Conservation (phyloP, 1,140 invertebrate species). For the Aphelenchoides besseyi region DNA sequence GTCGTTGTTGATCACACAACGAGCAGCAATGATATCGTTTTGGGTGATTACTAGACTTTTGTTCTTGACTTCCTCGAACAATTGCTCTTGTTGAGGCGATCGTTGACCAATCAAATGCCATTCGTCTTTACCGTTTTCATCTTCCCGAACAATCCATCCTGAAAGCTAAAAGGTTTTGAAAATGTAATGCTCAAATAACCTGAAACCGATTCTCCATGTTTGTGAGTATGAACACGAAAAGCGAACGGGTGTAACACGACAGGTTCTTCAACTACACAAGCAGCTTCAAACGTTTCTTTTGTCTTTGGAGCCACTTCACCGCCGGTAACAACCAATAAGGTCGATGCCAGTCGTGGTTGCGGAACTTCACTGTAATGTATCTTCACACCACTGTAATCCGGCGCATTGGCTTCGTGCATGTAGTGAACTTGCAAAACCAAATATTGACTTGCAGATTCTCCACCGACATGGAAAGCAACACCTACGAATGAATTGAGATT, state of each 20-base stretch:
- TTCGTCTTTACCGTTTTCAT: conserved; percentile 28
- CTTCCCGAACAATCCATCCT: conserved; percentile 62
- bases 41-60: conserved; percentile 65
- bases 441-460: conserved; percentile 65
- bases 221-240: conserved; percentile 88
- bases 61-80: conserved; percentile 85
- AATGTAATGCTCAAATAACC: conserved; percentile 31
- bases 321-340: conserved; percentile 56
- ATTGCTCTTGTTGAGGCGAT: conserved; percentile 81
- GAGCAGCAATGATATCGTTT: conserved; percentile 78
- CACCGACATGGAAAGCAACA: conserved; percentile 69
- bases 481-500: too few relatives aligned
- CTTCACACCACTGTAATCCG: conserved; percentile 51
- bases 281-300: conserved; percentile 79
- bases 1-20: conserved; percentile 83
- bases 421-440: conserved; percentile 88
- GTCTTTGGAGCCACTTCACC: conserved; percentile 40
- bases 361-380: conserved; percentile 54
- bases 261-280: conserved; percentile 76
- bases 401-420: conserved; percentile 65
- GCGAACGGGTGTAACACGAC: conserved; percentile 88
- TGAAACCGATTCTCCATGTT: conserved; percentile 54
- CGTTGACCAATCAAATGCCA: conserved; percentile 77
- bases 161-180: too few relatives aligned
- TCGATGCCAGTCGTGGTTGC: conserved; percentile 49